Evolutionary conservation across 2,888 invertebrate species (phyloP).

Genomic region (Megalurothrips usitatus): DNA sequence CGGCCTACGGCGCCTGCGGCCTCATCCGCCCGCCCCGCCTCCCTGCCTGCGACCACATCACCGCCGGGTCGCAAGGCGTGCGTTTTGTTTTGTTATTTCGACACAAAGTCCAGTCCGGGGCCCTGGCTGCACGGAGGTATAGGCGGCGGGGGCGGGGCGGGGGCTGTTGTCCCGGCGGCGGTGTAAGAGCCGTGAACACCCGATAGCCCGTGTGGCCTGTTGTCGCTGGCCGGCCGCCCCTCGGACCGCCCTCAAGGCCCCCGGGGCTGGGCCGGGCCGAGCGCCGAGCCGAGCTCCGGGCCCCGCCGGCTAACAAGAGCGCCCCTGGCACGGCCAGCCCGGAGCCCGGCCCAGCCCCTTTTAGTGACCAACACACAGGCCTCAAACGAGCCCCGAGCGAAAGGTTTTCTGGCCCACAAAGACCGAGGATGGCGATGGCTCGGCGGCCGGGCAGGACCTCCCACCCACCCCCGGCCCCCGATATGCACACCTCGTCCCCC

Average conservation of each 20-base stretch:
- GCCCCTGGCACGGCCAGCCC: too few species aligned
- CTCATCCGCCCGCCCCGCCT: neutral
- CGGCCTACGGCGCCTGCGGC: neutral
- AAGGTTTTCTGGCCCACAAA: too few species aligned
- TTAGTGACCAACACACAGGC: too few species aligned
- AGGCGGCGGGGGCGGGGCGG: neutral
- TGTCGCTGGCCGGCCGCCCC: neutral
- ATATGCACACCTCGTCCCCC: too few species aligned
- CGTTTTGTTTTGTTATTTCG: constrained; percentile 25
- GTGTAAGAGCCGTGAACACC: constrained; percentile 12
- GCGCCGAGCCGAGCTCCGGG: too few species aligned
- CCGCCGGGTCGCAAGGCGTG: neutral
- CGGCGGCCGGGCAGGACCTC: too few species aligned
- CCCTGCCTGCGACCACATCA: neutral
- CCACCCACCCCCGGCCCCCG: too few species aligned
- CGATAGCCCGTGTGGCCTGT: neutral
- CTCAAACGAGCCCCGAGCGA: too few species aligned
- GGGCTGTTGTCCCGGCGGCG: neutral
- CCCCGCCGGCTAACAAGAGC: too few species aligned
- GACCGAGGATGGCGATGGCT: too few species aligned
- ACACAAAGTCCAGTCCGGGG: constrained; percentile 2
- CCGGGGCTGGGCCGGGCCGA: too few species aligned
- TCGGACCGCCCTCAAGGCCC: neutral
- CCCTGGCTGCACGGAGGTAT: neutral
- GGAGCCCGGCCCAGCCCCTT: too few species aligned